Evolutionary conservation across 2,888 invertebrate species (phyloP).

Genomic region (Octonoba sinensis): DNA sequence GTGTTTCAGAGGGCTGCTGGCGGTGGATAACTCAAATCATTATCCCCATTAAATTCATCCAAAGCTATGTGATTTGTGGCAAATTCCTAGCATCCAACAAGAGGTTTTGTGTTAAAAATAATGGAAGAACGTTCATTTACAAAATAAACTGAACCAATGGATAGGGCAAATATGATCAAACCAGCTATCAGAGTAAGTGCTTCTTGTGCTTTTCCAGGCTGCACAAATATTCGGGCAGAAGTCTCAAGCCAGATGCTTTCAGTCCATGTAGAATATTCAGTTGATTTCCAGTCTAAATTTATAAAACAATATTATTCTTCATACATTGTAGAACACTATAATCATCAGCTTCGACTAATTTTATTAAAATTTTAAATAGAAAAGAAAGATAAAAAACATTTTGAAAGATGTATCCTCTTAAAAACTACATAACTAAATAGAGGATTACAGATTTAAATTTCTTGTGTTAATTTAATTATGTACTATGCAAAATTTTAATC

Average conservation of each 20-base stretch:
- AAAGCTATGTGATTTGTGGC: slow-evolving; percentile 66
- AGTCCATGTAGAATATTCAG: slow-evolving; percentile 87
- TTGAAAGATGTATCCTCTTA: no score
- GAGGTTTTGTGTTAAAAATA: slow-evolving; percentile 61
- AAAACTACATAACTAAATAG: no score
- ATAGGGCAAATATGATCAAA: slow-evolving; percentile 61
- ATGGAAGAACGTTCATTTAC: slow-evolving; percentile 61
- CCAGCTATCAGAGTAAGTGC: slow-evolving; percentile 60
- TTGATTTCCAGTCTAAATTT: slow-evolving; percentile 78
- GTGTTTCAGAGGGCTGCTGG: slow-evolving; percentile 48
- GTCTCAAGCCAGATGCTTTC: slow-evolving; percentile 85
- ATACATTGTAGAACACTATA: neutral
- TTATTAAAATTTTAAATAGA: neutral
- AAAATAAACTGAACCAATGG: slow-evolving; percentile 63
- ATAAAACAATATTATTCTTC: slow-evolving; percentile 6
- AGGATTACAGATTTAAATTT: no score
- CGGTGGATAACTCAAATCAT: slow-evolving; percentile 25
- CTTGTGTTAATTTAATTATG: no score
- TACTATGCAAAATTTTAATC: no score
- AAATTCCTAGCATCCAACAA: slow-evolving; percentile 64
- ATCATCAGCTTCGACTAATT: neutral
- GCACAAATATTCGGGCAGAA: slow-evolving; percentile 83
- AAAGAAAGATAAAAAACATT: neutral
- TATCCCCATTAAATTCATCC: slow-evolving; percentile 56
- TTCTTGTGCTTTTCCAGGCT: slow-evolving; percentile 68